Evolutionary conservation across 2,113 vertebrate genomes (phyloP).

Genomic region (Macaca fascicularis): DNA sequence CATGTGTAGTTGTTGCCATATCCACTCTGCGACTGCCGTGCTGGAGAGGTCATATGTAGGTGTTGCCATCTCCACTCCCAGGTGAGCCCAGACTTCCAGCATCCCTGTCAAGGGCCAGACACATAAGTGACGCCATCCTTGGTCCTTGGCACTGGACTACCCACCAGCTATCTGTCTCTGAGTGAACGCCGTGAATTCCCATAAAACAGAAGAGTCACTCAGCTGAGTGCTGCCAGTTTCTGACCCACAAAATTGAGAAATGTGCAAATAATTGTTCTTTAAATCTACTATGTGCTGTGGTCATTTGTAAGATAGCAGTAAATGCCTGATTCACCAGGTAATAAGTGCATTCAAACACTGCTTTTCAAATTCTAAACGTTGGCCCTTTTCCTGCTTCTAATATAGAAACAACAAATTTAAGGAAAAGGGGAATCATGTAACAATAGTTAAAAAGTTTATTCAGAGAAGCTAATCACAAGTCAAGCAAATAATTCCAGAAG

Average conservation of each 20-base stretch:
- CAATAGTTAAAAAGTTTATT: background rate
- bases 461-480: background rate
- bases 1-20: rapidly evolving
- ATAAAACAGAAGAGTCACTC: background rate
- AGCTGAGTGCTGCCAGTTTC: background rate
- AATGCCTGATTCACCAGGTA: background rate
- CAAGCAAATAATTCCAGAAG: background rate
- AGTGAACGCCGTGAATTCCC: rapidly evolving
- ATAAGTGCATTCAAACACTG: background rate
- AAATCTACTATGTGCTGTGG: background rate
- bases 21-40: background rate
- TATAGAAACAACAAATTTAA: background rate
- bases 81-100: background rate
- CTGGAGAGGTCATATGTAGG: rapidly evolving
- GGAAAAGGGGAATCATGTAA: background rate
- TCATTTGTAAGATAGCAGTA: background rate
- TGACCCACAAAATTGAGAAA: background rate
- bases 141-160: background rate
- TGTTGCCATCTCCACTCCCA: rapidly evolving
- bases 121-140: background rate
- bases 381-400: background rate
- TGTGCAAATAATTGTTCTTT: background rate
- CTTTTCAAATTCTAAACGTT: background rate
- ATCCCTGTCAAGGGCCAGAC: too few relatives aligned
- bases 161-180: background rate